Conservation (phyloP, 1,140 invertebrate genomes). For the Brachystomella parvula region DNA sequence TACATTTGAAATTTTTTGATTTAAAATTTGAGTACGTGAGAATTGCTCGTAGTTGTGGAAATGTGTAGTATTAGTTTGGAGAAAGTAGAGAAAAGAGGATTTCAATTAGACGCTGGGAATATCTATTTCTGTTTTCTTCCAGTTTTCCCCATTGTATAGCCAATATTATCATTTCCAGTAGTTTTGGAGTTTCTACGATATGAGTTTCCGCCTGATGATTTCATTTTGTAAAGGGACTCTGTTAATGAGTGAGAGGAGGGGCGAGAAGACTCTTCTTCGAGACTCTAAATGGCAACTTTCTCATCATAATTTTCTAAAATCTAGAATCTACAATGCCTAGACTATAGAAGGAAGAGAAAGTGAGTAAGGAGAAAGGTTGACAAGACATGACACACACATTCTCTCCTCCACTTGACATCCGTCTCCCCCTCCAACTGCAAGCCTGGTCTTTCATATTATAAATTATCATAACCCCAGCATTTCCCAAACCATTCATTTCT, state of each 20-base stretch:
- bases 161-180: constrained; percentile 6
- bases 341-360: constrained; percentile 1
- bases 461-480: constrained; percentile 4
- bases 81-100: too few species aligned
- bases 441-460: neutral
- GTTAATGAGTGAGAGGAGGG: constrained; percentile 30
- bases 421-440: neutral
- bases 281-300: neutral
- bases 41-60: too few species aligned
- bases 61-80: too few species aligned
- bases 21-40: too few species aligned
- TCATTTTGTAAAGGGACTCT: constrained; percentile 32
- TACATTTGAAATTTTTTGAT: too few species aligned
- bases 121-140: neutral
- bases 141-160: neutral
- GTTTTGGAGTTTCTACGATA: neutral
- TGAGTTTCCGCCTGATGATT: constrained; percentile 37
- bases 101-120: neutral
- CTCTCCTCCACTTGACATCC: neutral
- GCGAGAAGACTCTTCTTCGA: neutral
- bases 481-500: neutral
- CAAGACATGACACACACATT: constrained; percentile 14
- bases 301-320: neutral
- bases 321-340: neutral
- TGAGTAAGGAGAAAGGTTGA: neutral